phyloP scores from a whole-genome alignment of 2,888 invertebrate species.

The Acronicta aceris region DNA sequence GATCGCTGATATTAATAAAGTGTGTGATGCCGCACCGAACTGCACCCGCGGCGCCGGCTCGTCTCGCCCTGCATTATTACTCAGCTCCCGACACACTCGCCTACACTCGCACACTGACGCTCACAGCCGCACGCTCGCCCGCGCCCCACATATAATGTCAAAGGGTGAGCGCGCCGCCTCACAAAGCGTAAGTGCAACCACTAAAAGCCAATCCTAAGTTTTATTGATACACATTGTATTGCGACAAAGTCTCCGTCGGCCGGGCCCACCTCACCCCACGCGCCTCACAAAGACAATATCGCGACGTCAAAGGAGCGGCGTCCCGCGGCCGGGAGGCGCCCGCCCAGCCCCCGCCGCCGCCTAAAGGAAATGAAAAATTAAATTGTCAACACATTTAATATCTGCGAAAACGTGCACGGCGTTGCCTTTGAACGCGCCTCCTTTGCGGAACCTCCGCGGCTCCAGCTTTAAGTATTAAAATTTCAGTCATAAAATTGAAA shows the following conservation, averaged over 20 bases:
- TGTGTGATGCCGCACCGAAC: constrained; percentile 45
- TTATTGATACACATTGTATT: constrained; percentile 90
- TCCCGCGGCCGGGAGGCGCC: constrained; percentile 73
- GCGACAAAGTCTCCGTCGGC: constrained; percentile 89
- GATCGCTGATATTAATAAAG: constrained; percentile 79
- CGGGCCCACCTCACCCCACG: constrained; percentile 85
- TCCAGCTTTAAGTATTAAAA: constrained; percentile 86
- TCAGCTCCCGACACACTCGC: constrained; percentile 61
- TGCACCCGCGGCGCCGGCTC: constrained; percentile 73
- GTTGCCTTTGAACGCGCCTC: constrained; percentile 86
- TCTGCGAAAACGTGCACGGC: constrained; percentile 89
- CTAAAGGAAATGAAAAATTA: constrained; percentile 90
- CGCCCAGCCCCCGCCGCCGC: constrained; percentile 73
- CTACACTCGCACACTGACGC: constrained; percentile 44
- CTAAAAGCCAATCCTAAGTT: constrained; percentile 90
- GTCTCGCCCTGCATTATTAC: constrained; percentile 79
- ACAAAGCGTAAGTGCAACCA: constrained; percentile 90
- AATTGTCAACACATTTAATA: constrained; percentile 90
- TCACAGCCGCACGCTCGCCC: constrained; percentile 60
- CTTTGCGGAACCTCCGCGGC: constrained; percentile 83
- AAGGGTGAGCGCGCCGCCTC: constrained; percentile 88
- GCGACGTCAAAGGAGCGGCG: constrained; percentile 88
- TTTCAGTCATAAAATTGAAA: constrained; percentile 87
- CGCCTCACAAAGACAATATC: constrained; percentile 89
- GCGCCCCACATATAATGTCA: constrained; percentile 86